Evolutionary conservation across 2,797 vertebrate genomes (phyloP), one percentile per base, ranked within the genome.

Genomic region (Mico argentatus): DNA sequence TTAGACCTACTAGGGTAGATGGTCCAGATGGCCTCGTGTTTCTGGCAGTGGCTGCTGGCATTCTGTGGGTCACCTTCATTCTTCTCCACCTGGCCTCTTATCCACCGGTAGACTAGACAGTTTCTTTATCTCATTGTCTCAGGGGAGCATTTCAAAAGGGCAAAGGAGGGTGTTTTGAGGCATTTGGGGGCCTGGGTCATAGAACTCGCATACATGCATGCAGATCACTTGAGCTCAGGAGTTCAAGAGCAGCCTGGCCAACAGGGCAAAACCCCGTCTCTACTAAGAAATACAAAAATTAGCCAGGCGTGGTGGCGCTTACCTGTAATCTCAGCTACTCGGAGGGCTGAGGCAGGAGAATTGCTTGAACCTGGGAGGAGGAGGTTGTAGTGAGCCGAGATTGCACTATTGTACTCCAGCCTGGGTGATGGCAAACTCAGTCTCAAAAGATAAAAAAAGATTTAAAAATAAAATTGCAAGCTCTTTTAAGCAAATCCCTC

Each of bases 401-500:
- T 67, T 4, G 0, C 4, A 4, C 7, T 19, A n/a, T 15, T 33
- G 4, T 8, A 4, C 15, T 19, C 64, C 64, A n/a, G 15, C 64
- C 33, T 67, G 64, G 33, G 64, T 67, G 64, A 67, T 7, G 9
- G 64, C 64, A 67, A 67, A 67, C 22, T 88, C 46, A 3, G 5
- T 76, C 59, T 87, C 86, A 41, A 76, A 55, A 44, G 44, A 41
- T 26, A 26, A 73, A n/a, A 7, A 55, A 55, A 55, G n/a, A 1
- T 55, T 3, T 22, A 22, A 39, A 94, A 90, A 92, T 70, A 73
- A 64, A 75, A 88, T 82, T 4, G 7, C 52, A 90, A 55, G 61
- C n/a, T 59, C 61, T 55, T 84, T 57, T 8, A 76, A 96, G 90
- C n/a, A 96, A 96, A 95, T 76, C 79, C 52, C 73, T 46, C 77